phyloP scores from a whole-genome alignment of 2,888 invertebrate genomes.

The Nowickia ferox region DNA sequence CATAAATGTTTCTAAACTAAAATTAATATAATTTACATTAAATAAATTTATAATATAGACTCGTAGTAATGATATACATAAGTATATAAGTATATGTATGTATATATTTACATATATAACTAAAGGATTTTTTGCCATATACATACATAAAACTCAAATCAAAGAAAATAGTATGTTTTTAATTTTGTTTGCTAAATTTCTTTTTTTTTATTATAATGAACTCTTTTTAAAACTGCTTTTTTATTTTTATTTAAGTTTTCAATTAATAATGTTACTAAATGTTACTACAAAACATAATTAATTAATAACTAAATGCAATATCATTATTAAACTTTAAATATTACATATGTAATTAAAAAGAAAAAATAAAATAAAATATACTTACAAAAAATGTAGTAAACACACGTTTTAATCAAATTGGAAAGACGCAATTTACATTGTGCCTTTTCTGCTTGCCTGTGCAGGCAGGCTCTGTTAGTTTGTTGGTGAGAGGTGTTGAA shows the following conservation, averaged over 20 bases:
- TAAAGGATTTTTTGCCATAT: conserved; percentile 56
- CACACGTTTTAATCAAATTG: conserved; percentile 65
- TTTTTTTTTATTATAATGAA: conserved; percentile 6
- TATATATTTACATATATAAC: neutral
- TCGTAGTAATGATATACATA: conserved; percentile 42
- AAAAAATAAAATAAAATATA: conserved; percentile 50
- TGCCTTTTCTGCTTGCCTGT: no score
- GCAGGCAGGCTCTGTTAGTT: no score
- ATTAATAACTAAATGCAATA: conserved; percentile 63
- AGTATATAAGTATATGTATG: no score
- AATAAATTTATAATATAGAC: conserved; percentile 49
- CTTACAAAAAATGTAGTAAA: conserved; percentile 53
- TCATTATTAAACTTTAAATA: conserved; percentile 68
- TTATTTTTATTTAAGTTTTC: conserved; percentile 47
- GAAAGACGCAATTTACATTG: no score
- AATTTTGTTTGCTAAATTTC: conserved; percentile 49
- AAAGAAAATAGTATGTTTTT: conserved; percentile 18
- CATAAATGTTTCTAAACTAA: conserved; percentile 64
- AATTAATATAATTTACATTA: conserved; percentile 53
- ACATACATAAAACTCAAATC: conserved; percentile 35
- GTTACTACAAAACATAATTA: conserved; percentile 62
- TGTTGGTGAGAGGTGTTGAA: no score
- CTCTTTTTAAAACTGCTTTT: conserved; percentile 28
- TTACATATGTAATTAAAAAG: conserved; percentile 31
- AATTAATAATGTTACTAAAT: conserved; percentile 67